Base-by-base conservation (phyloP, 2,113 vertebrate species). In the Cheilinus undulatus region DNA sequence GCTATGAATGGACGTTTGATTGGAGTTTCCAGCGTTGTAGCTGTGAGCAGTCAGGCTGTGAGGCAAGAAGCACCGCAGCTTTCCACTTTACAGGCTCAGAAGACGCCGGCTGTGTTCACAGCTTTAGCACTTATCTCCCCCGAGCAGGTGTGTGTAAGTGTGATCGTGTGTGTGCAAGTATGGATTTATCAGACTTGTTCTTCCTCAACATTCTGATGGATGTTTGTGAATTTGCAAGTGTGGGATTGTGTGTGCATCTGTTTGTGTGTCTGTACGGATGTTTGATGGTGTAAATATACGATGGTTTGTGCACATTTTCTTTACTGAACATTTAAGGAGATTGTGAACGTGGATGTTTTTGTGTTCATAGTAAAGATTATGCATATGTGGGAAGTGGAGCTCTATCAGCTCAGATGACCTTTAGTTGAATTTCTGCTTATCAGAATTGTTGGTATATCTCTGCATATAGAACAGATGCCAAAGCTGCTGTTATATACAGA, bases 91-190 rank as follows among this genome's bases (percentile, higher is more conserved):
- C 58, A 68, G 80, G 75, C 68, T 75, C 62, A 69, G 78, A 69
- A 48, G 57, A 60, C 68, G 59, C 70, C 76, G 77, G 79, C 77
- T 72, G 72, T 67, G 60, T 60, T 76, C 51, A 64, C 71, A 52
- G 69, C 73, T 81, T 64, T 73, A 83, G 32, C 80, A 91, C 85
- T 89, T 91, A 90, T 91, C 88, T 89, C 73, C 76, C 81, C 74
- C 76, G 76, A 86, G 80, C 90, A 91, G 90, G 84, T 86, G 80
- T 78, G 80, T 50, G 23, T 38, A 65, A 3, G 36, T 45, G 34
- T 66, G 52, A 59, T 57, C 54, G 68, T 22, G 45, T 49, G 45
- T 8, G 40, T 42, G 69, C 14, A 54, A 9, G 32, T 32, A 61
- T 26, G 74, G 72, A 64, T 65, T 66, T 73, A 76, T 69, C 69